phyloP scores from a whole-genome alignment of 2,797 vertebrate species.

The Graptemys geographica region DNA sequence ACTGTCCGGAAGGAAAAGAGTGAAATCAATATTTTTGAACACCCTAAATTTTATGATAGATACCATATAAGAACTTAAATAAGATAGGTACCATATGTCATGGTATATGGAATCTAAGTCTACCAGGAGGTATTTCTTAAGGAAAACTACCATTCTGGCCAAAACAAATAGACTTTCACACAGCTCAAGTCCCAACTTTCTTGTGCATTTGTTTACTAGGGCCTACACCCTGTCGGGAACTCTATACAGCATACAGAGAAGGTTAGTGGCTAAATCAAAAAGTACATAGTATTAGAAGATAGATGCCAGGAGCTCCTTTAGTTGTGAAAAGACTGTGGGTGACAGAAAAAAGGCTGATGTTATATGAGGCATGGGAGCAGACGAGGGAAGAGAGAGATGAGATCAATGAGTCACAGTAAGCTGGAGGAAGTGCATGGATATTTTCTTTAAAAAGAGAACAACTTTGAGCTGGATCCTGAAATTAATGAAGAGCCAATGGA shows the following conservation, averaged over 20 bases:
- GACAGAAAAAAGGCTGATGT: neutral
- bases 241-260: neutral
- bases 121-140: slow-evolving; percentile 70
- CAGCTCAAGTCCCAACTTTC: slow-evolving; percentile 40
- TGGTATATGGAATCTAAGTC: slow-evolving; percentile 64
- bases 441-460: neutral
- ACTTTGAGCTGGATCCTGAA: neutral
- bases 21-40: slow-evolving; percentile 26
- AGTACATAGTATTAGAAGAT: neutral
- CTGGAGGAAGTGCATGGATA: fast-evolving
- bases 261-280: neutral
- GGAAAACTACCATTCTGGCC: slow-evolving; percentile 41
- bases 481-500: neutral
- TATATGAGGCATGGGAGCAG: neutral
- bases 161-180: slow-evolving; percentile 64
- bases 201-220: neutral
- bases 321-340: no score
- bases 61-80: slow-evolving; percentile 36
- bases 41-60: slow-evolving; percentile 56
- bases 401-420: neutral
- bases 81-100: slow-evolving; percentile 68
- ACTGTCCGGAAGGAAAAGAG: slow-evolving; percentile 40
- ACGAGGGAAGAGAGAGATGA: neutral
- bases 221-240: neutral
- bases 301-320: neutral